A percentile compares a stretch with the other conserved stretches of the same genome.
Conservation (phyloP, 2,888 invertebrate genomes). For the Matsumyia berberina region DNA sequence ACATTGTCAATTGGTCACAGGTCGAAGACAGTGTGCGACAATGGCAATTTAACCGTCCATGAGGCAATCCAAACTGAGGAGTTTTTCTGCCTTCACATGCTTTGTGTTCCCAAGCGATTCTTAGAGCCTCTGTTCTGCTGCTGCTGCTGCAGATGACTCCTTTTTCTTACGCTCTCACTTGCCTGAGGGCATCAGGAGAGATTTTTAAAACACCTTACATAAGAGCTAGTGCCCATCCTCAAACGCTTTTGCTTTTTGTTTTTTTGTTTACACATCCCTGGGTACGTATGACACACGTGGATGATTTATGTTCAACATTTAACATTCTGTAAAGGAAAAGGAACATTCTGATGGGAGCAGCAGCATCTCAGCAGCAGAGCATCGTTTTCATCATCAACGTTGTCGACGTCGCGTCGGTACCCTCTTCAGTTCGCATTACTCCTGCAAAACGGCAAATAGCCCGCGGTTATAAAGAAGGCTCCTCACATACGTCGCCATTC, state of each 20-base stretch:
- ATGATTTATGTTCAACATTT: constrained; percentile 75
- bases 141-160: constrained; percentile 13
- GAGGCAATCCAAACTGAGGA: constrained; percentile 37
- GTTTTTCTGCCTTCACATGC: constrained; percentile 33
- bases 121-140: constrained; percentile 50
- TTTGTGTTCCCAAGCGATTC: constrained; percentile 46
- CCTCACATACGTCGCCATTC: constrained; percentile 41
- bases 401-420: constrained; percentile 37
- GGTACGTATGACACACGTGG: constrained; percentile 69
- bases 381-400: constrained; percentile 63
- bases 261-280: constrained; percentile 53
- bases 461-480: constrained; percentile 47
- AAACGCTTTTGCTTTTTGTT: constrained; percentile 28
- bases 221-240: constrained; percentile 51
- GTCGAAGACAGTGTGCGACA: constrained; percentile 48
- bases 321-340: constrained; percentile 74
- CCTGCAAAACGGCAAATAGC: constrained; percentile 67
- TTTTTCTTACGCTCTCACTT: constrained; percentile 46
- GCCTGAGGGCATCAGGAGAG: constrained; percentile 45
- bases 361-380: constrained; percentile 47
- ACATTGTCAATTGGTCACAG: constrained; percentile 46
- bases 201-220: constrained; percentile 59
- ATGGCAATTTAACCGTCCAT: constrained; percentile 37
- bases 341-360: constrained; percentile 62
- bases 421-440: constrained; percentile 59